Evolutionary conservation across 1,140 invertebrate genomes (phyloP).

Genomic region (Reticulitermes speratus): DNA sequence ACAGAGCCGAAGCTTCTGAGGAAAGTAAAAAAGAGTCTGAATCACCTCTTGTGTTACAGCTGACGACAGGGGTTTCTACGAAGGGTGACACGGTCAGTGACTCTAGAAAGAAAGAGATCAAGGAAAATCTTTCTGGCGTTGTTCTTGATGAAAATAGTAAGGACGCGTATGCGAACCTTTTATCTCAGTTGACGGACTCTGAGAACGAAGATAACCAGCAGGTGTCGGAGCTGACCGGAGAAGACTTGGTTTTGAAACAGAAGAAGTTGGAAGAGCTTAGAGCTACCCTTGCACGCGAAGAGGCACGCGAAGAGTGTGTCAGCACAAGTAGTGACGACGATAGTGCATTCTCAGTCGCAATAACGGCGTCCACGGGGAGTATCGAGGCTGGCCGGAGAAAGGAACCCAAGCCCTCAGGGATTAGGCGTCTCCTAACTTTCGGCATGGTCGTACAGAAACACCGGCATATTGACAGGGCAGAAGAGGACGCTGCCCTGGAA

Average conservation of each 20-base stretch:
- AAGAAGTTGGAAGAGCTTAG: background rate
- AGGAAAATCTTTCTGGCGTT: background rate
- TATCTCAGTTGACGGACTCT: background rate
- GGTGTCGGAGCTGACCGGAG: background rate
- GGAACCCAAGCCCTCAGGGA: background rate
- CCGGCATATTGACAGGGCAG: background rate
- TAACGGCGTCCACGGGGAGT: background rate
- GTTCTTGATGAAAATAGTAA: background rate
- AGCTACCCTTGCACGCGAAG: background rate
- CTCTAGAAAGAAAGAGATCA: too few relatives aligned
- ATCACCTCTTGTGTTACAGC: background rate
- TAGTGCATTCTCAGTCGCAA: background rate
- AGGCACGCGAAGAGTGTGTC: background rate
- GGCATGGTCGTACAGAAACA: background rate
- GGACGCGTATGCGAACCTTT: background rate
- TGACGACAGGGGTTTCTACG: background rate
- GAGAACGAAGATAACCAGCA: background rate
- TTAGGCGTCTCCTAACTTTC: background rate
- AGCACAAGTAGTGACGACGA: background rate
- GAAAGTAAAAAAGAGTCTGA: background rate
- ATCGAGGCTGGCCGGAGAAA: background rate
- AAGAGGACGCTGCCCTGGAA: background rate
- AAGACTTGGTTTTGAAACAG: background rate
- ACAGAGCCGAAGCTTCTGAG: background rate
- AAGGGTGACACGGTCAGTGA: background rate